These are phyloP conservation scores for Henricia sp. DNA, from an alignment of 53 echinoderm and acorn worm species.

Conservation along the genomic window DNA sequence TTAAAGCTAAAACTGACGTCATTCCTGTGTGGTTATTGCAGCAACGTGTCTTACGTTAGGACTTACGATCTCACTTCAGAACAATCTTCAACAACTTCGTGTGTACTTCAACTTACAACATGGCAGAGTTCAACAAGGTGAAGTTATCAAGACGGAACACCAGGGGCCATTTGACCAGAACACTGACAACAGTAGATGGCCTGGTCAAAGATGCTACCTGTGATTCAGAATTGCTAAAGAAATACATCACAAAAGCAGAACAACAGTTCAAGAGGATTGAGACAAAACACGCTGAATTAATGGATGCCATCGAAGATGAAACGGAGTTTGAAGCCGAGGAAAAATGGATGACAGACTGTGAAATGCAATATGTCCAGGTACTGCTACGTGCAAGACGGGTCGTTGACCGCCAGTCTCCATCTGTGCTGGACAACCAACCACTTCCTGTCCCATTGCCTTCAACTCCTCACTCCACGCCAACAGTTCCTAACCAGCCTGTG, in stretches of 20 bases:
- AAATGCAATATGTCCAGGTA: conserved; percentile 57
- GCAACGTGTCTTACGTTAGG: too few species aligned
- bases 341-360: conserved; percentile 71
- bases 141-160: conserved; percentile 68
- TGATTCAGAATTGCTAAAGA: conserved; percentile 54
- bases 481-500: conserved; percentile 15
- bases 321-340: conserved; percentile 55
- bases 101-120: conserved; percentile 28
- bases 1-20: too few species aligned
- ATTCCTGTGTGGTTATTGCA: too few species aligned
- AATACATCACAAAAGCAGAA: conserved; percentile 73
- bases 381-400: conserved; percentile 50
- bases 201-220: conserved; percentile 42
- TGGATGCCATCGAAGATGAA: conserved; percentile 46
- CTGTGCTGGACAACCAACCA: conserved; percentile 21
- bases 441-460: conserved; percentile 41
- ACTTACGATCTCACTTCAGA: too few species aligned
- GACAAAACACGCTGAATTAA: conserved; percentile 58
- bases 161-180: conserved; percentile 73
- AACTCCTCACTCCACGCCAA: conserved; percentile 18
- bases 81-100: conserved; percentile 56
- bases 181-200: conserved; percentile 55
- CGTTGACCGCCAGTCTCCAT: conserved; percentile 25
- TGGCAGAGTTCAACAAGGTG: conserved; percentile 66
- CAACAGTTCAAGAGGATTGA: conserved; percentile 61